phyloP scores from a whole-genome alignment of 1,140 invertebrate genomes.

The Drosophila cardini region DNA sequence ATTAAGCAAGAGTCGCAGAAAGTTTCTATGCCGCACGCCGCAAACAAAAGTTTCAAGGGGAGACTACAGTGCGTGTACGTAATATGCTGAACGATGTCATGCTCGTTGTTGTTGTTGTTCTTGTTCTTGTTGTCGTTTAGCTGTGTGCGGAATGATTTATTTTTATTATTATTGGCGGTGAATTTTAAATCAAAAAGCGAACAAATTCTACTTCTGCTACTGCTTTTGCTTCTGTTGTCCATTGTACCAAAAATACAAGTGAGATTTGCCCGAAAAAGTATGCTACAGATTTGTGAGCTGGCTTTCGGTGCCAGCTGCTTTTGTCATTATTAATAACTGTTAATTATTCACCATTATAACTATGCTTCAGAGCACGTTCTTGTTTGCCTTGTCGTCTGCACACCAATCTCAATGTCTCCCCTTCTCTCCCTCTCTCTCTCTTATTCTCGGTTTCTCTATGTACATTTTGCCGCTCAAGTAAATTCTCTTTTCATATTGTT shows the following conservation, averaged over 20 bases:
- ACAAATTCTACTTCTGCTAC: conserved; percentile 46
- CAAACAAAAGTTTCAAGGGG: conserved; percentile 37
- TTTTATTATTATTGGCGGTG: conserved; percentile 82
- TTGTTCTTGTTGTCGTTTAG: conserved; percentile 5
- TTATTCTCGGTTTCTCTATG: conserved; percentile 40
- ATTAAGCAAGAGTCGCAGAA: conserved; percentile 72
- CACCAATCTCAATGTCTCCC: background rate
- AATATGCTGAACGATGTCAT: conserved; percentile 34
- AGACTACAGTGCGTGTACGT: conserved; percentile 55
- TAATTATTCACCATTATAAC: conserved; percentile 83
- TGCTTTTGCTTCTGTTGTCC: background rate
- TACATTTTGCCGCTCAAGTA: conserved; percentile 58
- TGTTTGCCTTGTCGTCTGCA: conserved; percentile 42
- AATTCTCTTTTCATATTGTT: conserved; percentile 76
- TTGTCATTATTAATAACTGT: conserved; percentile 84
- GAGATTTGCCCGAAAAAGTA: conserved; percentile 47
- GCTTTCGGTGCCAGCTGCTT: conserved; percentile 71
- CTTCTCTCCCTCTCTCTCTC: background rate
- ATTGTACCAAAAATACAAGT: conserved; percentile 23
- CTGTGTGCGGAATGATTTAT: conserved; percentile 61
- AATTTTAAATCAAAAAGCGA: conserved; percentile 78
- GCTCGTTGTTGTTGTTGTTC: background rate
- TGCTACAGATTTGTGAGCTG: conserved; percentile 66
- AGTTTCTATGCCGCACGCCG: conserved; percentile 60
- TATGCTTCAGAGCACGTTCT: conserved; percentile 60